Evolutionary conservation across 2,888 invertebrate species (phyloP), one percentile per base, ranked within the genome.

Genomic region (Acanthosepion lycidas): DNA sequence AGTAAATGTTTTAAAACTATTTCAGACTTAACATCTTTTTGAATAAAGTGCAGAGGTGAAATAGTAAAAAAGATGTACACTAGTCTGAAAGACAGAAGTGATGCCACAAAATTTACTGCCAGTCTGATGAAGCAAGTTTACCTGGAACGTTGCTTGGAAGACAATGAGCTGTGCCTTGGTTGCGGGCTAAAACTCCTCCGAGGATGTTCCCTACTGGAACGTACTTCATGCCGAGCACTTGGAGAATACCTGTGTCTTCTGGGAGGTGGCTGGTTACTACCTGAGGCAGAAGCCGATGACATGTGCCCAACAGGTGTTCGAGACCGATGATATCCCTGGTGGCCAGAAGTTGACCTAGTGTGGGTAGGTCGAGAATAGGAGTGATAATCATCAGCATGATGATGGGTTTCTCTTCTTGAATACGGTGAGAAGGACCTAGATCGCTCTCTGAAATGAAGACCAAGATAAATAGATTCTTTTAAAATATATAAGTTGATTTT

Each of bases 131-230:
- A 78, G n/a, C 78, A n/a, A 78, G n/a, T 78, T 78, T 78, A 78
- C 78, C 78, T 78, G 78, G 78, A 78, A 78, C 78, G 78, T 78
- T 78, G 78, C 33, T 78, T 78, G 78, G 78, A 78, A 78, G 78
- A n/a, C 78, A 78, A 33, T n/a, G 78, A 78, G 78, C 78, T 78
- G n/a, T 78, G 78, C n/a, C 78, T 78, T 78, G 78, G 78, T 3
- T n/a, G 78, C n/a, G 78, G 78, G 78, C 78, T 78, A 33, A 78
- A 78, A 78, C 78, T 78, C 78, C 78, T 78, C 33, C 12, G 78
- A 78, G 78, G n/a, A 33, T 78, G 78, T 78, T 78, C 78, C n/a
- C 78, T 78, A 33, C 78, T 78, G 33, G 78, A 78, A 78, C 78
- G 78, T 33, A 78, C 78, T 78, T 78, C 78, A 78, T 78, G 78